Evolutionary conservation across 2,888 invertebrate genomes (phyloP), one percentile per base, ranked within the genome.

Genomic region (Callyntrura guangdongensis): DNA sequence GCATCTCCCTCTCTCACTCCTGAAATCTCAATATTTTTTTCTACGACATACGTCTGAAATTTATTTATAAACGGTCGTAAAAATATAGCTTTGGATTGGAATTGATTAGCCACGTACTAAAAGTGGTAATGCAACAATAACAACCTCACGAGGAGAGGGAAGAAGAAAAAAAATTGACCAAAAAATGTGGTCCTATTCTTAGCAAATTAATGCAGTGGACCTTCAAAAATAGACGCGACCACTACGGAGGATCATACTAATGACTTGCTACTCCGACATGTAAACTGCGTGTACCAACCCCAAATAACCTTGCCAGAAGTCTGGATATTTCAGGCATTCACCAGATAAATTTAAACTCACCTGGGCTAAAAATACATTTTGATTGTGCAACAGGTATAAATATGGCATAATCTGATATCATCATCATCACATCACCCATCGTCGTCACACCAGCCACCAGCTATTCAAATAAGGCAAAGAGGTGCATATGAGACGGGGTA

Each of bases 51-150:
- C 20, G 20, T 17, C 17, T 22, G 25, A 20, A 4, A 36, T 36
- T 36, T 36, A 36, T 36, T 36, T 36, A 5, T 64, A 22, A 12
- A 11, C 9, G 11, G 20, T 11, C 25, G 3, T 8, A 64, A 64
- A n/a, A 64, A 64, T 22, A 64, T 25, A 14, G 56, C 17, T 56
- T 56, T 14, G 56, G 56, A 56, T n/a, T 56, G 6, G 25, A 64
- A 64, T 22, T 64, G 25, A 64, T 64, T 22, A 17, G 20, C 22
- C 20, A 64, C 61, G 61, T 22, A 64, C 61, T 64, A 17, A 64
- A 64, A 64, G 61, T 64, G 22, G 61, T 64, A 64, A 22, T 64
- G 61, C 61, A 64, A 64, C 61, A 64, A 53, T 53, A 53, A 64
- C 61, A 64, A 64, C 20, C 0, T 22, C n/a, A n/a, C n/a, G n/a